Evolutionary conservation across 2,888 invertebrate species (phyloP).

Genomic region (Agriotes lineatus): DNA sequence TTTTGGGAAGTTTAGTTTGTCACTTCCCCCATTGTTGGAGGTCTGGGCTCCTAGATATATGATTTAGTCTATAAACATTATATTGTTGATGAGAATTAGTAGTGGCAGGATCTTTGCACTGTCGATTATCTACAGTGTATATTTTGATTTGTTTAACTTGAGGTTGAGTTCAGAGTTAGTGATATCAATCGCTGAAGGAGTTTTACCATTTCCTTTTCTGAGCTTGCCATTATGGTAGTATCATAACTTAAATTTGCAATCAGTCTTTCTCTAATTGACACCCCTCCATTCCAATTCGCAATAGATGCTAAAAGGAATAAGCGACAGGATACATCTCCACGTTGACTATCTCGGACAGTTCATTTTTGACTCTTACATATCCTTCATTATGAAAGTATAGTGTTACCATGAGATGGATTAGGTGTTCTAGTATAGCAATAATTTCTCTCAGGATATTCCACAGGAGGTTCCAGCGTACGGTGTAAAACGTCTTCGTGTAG

Average conservation of each 20-base stretch:
- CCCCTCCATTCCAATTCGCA: not conserved
- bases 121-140: not conserved
- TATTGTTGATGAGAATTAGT: not conserved
- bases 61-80: not conserved
- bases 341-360: not conserved
- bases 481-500: too few relatives aligned
- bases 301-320: not conserved
- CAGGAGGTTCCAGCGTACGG: not conserved
- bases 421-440: not conserved
- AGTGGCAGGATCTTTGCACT: not conserved
- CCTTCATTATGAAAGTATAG: not conserved
- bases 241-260: not conserved
- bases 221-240: too few relatives aligned
- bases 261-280: not conserved
- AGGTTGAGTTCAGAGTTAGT: not conserved
- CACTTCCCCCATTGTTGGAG: too few relatives aligned
- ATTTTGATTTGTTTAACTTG: not conserved
- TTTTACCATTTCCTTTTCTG: not conserved
- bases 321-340: not conserved
- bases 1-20: not conserved
- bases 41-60: not conserved
- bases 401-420: not conserved
- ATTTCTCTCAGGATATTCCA: not conserved
- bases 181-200: not conserved
- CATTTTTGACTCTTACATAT: not conserved